Evolutionary conservation across 2,888 invertebrate species (phyloP).

Genomic region (Polylopha cassiicola): DNA sequence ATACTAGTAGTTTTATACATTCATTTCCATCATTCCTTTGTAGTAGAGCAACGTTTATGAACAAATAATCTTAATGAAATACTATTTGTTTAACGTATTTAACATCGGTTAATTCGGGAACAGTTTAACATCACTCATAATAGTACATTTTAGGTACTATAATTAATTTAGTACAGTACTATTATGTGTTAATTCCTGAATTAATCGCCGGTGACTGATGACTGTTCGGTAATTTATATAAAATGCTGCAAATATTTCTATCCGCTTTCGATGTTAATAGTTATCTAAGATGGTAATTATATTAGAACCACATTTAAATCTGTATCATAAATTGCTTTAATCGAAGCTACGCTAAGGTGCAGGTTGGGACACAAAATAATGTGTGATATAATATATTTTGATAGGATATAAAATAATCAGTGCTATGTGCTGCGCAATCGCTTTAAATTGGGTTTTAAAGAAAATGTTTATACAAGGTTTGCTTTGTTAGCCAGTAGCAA

Average conservation of each 20-base stretch:
- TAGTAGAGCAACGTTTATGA: slow-evolving; percentile 1
- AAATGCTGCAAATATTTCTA: slow-evolving; percentile 27
- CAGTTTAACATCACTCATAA: too few species aligned
- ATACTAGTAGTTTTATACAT: slow-evolving; percentile 9
- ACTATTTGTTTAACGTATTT: too few species aligned
- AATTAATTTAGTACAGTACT: too few species aligned
- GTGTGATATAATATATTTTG: slow-evolving; percentile 4
- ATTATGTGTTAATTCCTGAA: too few species aligned
- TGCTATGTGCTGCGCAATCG: slow-evolving; percentile 11
- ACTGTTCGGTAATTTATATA: too few species aligned
- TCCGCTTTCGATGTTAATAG: slow-evolving; percentile 32
- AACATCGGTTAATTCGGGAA: too few species aligned
- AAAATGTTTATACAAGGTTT: slow-evolving; percentile 3
- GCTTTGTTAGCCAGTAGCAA: not conserved
- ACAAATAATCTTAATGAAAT: slow-evolving; percentile 9
- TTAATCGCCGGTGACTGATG: too few species aligned
- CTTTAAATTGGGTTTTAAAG: slow-evolving; percentile 6
- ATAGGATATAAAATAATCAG: not conserved
- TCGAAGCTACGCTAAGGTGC: slow-evolving; percentile 18
- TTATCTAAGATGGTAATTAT: slow-evolving; percentile 21
- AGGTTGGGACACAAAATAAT: slow-evolving; percentile 1
- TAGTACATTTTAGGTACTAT: too few species aligned
- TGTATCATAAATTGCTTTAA: slow-evolving; percentile 25
- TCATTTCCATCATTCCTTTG: slow-evolving; percentile 1
- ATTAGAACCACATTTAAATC: slow-evolving; percentile 9